Evolutionary conservation across 1,140 invertebrate genomes (phyloP).

Genomic region (Panagrolaimus sp.): DNA sequence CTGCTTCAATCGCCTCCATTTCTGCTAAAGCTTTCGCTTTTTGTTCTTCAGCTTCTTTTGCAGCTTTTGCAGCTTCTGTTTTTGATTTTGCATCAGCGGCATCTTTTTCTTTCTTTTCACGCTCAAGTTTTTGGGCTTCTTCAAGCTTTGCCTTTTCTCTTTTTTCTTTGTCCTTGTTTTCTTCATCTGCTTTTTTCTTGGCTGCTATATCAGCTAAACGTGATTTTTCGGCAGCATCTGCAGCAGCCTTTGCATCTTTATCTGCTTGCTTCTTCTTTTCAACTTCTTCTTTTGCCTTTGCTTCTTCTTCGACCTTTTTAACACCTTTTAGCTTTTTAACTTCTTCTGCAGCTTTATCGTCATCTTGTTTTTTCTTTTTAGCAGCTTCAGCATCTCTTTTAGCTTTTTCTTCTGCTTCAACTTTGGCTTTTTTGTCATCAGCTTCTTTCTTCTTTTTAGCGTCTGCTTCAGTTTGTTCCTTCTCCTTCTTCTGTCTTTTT

Average conservation of each 20-base stretch:
- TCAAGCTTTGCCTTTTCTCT: slow-evolving; percentile 14
- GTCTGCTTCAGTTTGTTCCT: background rate
- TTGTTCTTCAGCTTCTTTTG: background rate
- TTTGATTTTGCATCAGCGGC: slow-evolving; percentile 11
- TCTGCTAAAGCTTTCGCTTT: background rate
- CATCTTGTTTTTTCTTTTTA: background rate
- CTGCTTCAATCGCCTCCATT: background rate
- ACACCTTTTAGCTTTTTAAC: background rate
- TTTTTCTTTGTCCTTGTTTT: slow-evolving; percentile 17
- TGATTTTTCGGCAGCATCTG: background rate
- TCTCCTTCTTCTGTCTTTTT: slow-evolving; percentile 5
- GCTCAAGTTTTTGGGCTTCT: background rate
- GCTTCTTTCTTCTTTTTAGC: slow-evolving; percentile 7
- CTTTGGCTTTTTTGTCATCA: background rate
- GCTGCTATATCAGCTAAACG: background rate
- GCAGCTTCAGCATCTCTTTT: background rate
- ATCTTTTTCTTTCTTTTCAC: slow-evolving; percentile 13
- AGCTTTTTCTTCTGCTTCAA: background rate
- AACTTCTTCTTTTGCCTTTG: slow-evolving; percentile 1
- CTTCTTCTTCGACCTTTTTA: background rate
- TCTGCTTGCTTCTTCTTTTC: slow-evolving; percentile 4
- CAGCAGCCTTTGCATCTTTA: background rate
- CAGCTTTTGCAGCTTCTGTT: background rate
- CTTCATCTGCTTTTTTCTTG: slow-evolving; percentile 20
- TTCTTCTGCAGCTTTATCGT: background rate